Evolutionary conservation across 1,140 invertebrate species (phyloP).

Genomic region (Bilobella aurantiaca): DNA sequence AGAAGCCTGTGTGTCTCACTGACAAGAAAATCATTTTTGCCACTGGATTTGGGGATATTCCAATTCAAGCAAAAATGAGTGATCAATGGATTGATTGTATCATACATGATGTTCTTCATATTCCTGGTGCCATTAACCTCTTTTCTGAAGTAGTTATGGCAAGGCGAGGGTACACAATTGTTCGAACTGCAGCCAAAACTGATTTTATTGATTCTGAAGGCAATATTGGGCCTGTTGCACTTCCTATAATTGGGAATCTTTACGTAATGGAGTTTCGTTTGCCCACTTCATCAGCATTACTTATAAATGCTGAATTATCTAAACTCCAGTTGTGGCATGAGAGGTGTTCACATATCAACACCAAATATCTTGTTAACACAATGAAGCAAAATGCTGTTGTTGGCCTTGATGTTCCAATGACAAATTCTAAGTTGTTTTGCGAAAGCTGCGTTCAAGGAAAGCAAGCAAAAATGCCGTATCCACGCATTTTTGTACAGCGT

Average conservation of each 20-base stretch:
- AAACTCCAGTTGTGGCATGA: slow-evolving; percentile 15
- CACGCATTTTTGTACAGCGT: slow-evolving; percentile 13
- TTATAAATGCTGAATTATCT: not conserved
- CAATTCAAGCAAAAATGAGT: no score
- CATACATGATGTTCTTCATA: no score
- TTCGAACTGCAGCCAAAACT: not conserved
- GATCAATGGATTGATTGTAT: no score
- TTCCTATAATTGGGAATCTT: not conserved
- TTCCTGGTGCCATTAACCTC: no score
- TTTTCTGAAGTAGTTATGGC: no score
- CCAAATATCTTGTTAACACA: slow-evolving; percentile 10
- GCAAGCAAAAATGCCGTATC: slow-evolving; percentile 15
- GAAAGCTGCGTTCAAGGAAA: slow-evolving; percentile 23
- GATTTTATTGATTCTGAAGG: not conserved
- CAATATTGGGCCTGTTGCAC: not conserved
- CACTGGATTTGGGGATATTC: no score
- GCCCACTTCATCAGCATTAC: not conserved
- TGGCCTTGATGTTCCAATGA: slow-evolving; percentile 3
- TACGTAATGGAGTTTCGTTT: slow-evolving; percentile 12
- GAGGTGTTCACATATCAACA: slow-evolving; percentile 17
- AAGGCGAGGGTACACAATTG: no score
- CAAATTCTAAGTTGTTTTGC: slow-evolving; percentile 2
- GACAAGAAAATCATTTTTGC: no score
- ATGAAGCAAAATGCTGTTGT: slow-evolving; percentile 10
- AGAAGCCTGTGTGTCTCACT: no score